Evolutionary conservation across 1,140 invertebrate genomes (phyloP).

Genomic region (Metaphire vulgaris): DNA sequence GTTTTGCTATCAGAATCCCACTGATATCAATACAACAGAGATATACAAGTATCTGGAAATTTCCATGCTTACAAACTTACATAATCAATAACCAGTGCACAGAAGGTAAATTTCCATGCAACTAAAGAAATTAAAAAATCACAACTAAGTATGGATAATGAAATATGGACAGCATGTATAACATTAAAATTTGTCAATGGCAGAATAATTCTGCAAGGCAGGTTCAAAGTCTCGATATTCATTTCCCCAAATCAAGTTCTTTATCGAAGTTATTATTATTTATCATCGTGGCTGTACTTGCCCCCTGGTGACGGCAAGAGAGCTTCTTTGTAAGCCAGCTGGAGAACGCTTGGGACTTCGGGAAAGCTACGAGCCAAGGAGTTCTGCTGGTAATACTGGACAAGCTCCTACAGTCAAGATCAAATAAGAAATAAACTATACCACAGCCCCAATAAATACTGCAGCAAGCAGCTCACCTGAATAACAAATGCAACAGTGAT

Average conservation of each 20-base stretch:
- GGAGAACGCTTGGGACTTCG: conserved; percentile 50
- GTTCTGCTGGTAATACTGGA: conserved; percentile 80
- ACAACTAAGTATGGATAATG: too few species aligned
- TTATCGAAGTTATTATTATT: background rate
- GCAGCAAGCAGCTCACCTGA: too few species aligned
- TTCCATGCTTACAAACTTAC: too few species aligned
- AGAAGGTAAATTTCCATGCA: too few species aligned
- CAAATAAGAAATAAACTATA: too few species aligned
- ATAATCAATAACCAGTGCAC: too few species aligned
- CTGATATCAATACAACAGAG: too few species aligned
- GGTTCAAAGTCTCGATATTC: background rate
- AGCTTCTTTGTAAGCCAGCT: conserved; percentile 48
- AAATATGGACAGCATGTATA: background rate
- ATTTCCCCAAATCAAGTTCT: background rate
- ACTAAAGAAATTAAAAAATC: too few species aligned
- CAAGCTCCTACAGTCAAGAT: conserved; percentile 61
- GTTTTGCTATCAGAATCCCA: too few species aligned
- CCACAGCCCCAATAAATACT: too few species aligned
- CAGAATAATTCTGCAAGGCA: background rate
- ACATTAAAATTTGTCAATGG: background rate
- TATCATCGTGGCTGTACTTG: background rate
- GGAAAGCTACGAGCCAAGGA: conserved; percentile 81
- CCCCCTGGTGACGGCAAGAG: background rate
- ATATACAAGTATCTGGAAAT: too few species aligned
- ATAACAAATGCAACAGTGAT: too few species aligned